These are phyloP conservation scores for Epizoanthus ramosus DNA, from an alignment of 92 coral and sea anemone species.

Conservation along the genomic window DNA sequence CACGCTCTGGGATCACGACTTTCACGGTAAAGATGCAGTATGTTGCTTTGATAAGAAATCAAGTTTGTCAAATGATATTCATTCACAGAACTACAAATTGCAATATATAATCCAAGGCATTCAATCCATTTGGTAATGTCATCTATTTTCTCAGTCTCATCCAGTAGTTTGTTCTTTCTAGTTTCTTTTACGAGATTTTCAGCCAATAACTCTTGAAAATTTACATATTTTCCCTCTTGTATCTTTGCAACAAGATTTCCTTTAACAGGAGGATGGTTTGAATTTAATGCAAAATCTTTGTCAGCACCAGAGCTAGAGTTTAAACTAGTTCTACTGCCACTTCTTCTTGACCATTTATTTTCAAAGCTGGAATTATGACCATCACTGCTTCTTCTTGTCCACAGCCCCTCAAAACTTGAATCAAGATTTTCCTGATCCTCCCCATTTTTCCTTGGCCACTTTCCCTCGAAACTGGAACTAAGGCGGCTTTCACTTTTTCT, in stretches of 20 bases:
- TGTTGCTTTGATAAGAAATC: conserved; percentile 81
- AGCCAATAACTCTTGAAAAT: conserved; percentile 87
- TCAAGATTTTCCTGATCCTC: conserved; percentile 25
- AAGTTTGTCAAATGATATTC: conserved; percentile 75
- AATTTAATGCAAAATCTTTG: conserved; percentile 60
- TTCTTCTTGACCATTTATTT: conserved; percentile 34
- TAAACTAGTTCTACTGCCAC: conserved; percentile 35
- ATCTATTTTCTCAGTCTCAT: conserved; percentile 79
- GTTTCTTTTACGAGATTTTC: conserved; percentile 64
- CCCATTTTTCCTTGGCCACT: conserved; percentile 23
- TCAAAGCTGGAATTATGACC: conserved; percentile 47
- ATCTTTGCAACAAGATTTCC: conserved; percentile 71
- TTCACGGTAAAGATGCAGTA: conserved; percentile 83
- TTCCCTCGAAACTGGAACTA: conserved; percentile 54
- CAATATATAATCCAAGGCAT: conserved; percentile 86
- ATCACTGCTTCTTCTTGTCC: conserved; percentile 19
- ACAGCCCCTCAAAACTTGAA: conserved; percentile 54
- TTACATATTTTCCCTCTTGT: conserved; percentile 80
- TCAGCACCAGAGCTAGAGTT: conserved; percentile 26
- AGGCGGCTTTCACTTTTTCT: conserved; percentile 19
- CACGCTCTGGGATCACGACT: conserved; percentile 93
- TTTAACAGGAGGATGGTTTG: conserved; percentile 77
- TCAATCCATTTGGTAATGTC: conserved; percentile 95
- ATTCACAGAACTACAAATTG: conserved; percentile 64
- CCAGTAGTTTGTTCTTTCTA: conserved; percentile 44